Evolutionary conservation across 1,140 invertebrate species (phyloP), one percentile per base, ranked within the genome.

Genomic region (Glossosoma conforme): DNA sequence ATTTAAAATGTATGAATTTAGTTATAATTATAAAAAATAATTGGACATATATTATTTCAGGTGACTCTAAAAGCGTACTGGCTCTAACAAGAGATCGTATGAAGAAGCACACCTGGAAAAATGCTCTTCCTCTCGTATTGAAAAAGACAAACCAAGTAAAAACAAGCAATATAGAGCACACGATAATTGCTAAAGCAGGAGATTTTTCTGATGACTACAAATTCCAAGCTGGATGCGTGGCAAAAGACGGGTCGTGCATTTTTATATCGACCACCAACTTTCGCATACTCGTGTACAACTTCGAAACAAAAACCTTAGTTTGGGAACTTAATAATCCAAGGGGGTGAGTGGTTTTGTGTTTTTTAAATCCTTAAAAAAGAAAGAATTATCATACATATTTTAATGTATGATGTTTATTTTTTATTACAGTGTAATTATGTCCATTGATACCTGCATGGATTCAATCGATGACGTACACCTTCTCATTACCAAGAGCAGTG

Each of bases 241-340:
- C 44, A 15, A 11, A 9, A 3, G 33, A 52, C 24, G 22, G 38
- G 13, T 24, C 33, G 4, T 28, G 30, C 14, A 21, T 53, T 14
- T 57, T 57, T 24, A 20, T 57, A 11, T 48, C 55, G 8, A 57
- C 55, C 13, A 49, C 49, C 9, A 45, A 52, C 17, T 40, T 25
- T 24, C 33, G 45, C 9, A 45, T 57, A 11, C 50, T 53, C 13
- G 18, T 49, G n/a, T 57, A 57, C 41, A 45, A 43, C 41, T 44
- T 57, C 19, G 35, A 41, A 9, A 49, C 15, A 3, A 15, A 30
- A 40, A 32, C 22, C 28, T 20, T 45, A 9, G 33, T 57, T 1
- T 49, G 32, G 4, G 45, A 48, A 17, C 36, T 52, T 17, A 49
- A 57, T 19, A 57, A 57, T 36, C 25, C 41, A 9, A 14, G 55